Base-by-base conservation (phyloP, 2,113 vertebrate genomes). In the Cyanistes caeruleus region DNA sequence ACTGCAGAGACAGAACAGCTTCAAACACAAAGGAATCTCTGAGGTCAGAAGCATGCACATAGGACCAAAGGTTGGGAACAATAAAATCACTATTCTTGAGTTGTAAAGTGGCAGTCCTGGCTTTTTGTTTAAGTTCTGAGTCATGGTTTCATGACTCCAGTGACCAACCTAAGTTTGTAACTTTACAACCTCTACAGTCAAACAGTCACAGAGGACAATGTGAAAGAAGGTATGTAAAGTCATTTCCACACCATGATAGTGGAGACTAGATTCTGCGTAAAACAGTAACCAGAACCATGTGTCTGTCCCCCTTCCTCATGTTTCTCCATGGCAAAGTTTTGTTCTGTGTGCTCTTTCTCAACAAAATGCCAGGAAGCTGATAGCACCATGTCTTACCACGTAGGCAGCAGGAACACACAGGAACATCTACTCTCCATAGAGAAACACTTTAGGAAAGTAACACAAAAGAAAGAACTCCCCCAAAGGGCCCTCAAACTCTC, bases 181-280 rank as follows among this genome's bases (percentile, higher is more conserved):
- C 19, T 70, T 88, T 58, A 86, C 15, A 78, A 72, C 4, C 24
- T 81, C 48, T 81, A 35, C 83, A 79, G 89, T 31, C 60, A 39
- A 69, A 30, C n/a, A 85, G 37, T 41, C 56, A 82, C 59, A 82
- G 24, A 83, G 24, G 64, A 37, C 41, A 78, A 72, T 14, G 7
- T 30, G 33, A 75, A 78, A 79, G 49, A 52, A 79, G 23, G 25
- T 0, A 4, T 1, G 9, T 22, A 22, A 73, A 55, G 18, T 33
- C 43, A 39, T 41, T 46, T 44, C 5, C 21, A 39, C 62, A 74
- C 10, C 10, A 18, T 1, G 1, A 37, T 0, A 65, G 15, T 5
- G 15, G 28, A 87, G 23, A 43, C 19, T 35, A 84, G 51, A 70
- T 39, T 37, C 25, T 58, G 14, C 46, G 19, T 60, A 90, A 79